phyloP scores from a whole-genome alignment of 2,888 invertebrate species.

The Ashinkailepas kermadecensis region DNA sequence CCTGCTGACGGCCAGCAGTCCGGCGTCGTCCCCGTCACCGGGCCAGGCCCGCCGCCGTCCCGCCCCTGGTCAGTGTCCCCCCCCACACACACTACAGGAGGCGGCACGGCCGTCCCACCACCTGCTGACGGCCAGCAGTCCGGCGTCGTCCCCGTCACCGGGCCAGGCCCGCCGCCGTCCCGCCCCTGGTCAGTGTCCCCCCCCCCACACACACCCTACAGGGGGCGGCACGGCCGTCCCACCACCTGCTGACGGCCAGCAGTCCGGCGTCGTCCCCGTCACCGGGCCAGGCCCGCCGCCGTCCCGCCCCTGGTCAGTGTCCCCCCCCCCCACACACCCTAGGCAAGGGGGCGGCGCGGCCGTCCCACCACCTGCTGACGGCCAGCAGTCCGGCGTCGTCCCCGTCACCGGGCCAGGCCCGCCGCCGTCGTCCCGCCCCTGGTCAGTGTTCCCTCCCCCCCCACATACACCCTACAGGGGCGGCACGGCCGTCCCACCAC shows the following conservation, averaged over 20 bases:
- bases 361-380: constrained; percentile 35
- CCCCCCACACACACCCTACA: no score
- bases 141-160: constrained; percentile 45
- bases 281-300: constrained; percentile 39
- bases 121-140: constrained; percentile 37
- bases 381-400: constrained; percentile 43
- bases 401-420: constrained; percentile 37
- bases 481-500: constrained; percentile 39
- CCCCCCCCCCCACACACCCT: no score
- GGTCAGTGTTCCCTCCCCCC: no score
- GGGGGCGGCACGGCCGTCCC: constrained; percentile 21
- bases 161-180: constrained; percentile 35
- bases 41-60: constrained; percentile 35
- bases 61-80: constrained; percentile 32
- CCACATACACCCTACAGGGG: no score
- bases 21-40: constrained; percentile 45
- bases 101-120: constrained; percentile 39
- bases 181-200: constrained; percentile 31
- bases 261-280: constrained; percentile 43
- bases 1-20: constrained; percentile 37
- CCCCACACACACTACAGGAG: constrained; percentile 28
- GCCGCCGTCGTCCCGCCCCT: constrained; percentile 36
- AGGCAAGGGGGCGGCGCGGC: constrained; percentile 42
- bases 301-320: constrained; percentile 34
- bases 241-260: constrained; percentile 37